Conservation (phyloP, 2,113 vertebrate species). For the Echinops telfairi region DNA sequence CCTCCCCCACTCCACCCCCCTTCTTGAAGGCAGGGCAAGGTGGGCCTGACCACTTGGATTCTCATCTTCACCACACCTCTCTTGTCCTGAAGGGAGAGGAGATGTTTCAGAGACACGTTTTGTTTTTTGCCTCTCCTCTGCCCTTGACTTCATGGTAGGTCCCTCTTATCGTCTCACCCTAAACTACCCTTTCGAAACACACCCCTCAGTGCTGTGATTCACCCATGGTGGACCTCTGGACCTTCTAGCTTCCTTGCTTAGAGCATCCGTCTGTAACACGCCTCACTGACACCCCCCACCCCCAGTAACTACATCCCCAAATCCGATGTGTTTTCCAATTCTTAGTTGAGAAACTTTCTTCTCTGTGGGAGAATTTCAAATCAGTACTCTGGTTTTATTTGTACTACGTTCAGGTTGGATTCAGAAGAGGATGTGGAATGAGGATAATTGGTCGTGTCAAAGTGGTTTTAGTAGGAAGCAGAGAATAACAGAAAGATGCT, state of each 20-base stretch:
- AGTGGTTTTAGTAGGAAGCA: too few relatives aligned
- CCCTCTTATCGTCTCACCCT: rapidly evolving
- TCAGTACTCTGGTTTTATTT: background rate
- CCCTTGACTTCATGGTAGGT: background rate
- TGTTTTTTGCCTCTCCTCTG: background rate
- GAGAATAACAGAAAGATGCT: too few relatives aligned
- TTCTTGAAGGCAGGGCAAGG: background rate
- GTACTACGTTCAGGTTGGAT: background rate
- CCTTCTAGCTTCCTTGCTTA: background rate
- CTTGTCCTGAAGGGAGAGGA: background rate
- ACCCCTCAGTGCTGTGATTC: background rate
- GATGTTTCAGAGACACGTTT: background rate
- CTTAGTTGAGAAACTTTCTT: background rate
- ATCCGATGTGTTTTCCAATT: background rate
- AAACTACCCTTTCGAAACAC: background rate
- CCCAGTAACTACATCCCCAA: background rate
- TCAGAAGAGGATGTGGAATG: too few relatives aligned
- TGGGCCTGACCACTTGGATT: rapidly evolving
- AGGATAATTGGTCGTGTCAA: too few relatives aligned
- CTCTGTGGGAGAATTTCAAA: background rate
- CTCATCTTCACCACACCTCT: background rate
- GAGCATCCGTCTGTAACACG: background rate
- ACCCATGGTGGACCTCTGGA: background rate
- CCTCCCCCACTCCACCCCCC: too few relatives aligned
- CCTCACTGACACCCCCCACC: background rate